A percentile compares a stretch with the other conserved stretches of the same genome.
Conservation (phyloP, 2,888 invertebrate genomes). For the Limnephilus marmoratus region DNA sequence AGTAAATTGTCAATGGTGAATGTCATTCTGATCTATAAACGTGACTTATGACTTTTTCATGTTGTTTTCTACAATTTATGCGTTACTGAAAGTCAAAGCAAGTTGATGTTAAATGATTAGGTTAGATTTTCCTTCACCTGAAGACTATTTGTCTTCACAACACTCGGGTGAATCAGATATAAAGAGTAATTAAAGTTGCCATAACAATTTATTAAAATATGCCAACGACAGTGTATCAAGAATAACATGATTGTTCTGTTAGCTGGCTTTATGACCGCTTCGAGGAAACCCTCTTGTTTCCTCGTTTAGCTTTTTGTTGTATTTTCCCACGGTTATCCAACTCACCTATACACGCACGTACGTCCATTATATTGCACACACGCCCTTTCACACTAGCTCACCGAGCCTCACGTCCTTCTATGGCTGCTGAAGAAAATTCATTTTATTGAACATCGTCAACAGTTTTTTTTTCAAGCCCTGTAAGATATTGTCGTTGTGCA, state of each 20-base stretch:
- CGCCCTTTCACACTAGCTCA: not conserved
- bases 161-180: not conserved
- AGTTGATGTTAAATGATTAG: too few relatives aligned
- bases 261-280: not conserved
- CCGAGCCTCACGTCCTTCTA: not conserved
- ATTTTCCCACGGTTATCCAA: conserved; percentile 33
- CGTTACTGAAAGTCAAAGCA: too few relatives aligned
- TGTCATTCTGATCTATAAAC: too few relatives aligned
- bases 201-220: conserved; percentile 24
- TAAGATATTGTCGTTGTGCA: not conserved
- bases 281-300: conserved; percentile 22
- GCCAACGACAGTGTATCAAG: not conserved
- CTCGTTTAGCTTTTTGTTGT: conserved; percentile 6
- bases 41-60: too few relatives aligned
- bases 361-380: not conserved
- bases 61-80: too few relatives aligned
- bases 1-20: too few relatives aligned
- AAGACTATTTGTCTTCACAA: not conserved
- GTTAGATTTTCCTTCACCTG: not conserved
- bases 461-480: not conserved
- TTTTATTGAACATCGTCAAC: not conserved
- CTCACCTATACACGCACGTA: not conserved
- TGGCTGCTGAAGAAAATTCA: not conserved
- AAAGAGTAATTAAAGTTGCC: not conserved
- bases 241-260: not conserved